A percentile compares a stretch with the other conserved stretches of the same genome.
These are phyloP conservation scores for Plagiodera versicolora DNA, from an alignment of 2,888 invertebrate genomes.

Conservation along the genomic window DNA sequence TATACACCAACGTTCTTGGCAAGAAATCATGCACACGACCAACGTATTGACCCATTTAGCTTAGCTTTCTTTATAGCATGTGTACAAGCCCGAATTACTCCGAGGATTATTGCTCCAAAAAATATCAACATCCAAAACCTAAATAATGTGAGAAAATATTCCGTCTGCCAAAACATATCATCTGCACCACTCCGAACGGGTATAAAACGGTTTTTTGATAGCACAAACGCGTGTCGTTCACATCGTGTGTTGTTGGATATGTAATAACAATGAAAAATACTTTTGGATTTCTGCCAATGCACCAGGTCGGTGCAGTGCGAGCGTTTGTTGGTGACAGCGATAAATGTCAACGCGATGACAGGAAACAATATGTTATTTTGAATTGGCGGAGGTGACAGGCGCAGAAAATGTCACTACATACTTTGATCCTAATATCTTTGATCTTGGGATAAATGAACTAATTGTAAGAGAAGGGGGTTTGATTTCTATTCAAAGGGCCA, in stretches of 20 bases:
- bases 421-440: not conserved
- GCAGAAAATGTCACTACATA: not conserved
- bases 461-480: no score
- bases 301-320: not conserved
- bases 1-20: not conserved
- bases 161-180: not conserved
- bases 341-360: slow-evolving; percentile 7
- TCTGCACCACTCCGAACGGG: not conserved
- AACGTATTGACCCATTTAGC: not conserved
- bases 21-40: not conserved
- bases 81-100: not conserved
- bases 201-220: not conserved
- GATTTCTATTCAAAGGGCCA: no score
- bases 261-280: not conserved
- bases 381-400: not conserved
- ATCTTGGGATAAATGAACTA: no score
- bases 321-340: slow-evolving; percentile 5
- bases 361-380: slow-evolving; percentile 6
- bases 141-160: not conserved
- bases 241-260: not conserved
- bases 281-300: slow-evolving; percentile 7
- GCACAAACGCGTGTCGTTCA: not conserved
- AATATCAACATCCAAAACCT: not conserved
- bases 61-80: not conserved
- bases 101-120: not conserved